phyloP scores from a whole-genome alignment of 2,113 vertebrate species.

The Nyctereutes procyonoides region DNA sequence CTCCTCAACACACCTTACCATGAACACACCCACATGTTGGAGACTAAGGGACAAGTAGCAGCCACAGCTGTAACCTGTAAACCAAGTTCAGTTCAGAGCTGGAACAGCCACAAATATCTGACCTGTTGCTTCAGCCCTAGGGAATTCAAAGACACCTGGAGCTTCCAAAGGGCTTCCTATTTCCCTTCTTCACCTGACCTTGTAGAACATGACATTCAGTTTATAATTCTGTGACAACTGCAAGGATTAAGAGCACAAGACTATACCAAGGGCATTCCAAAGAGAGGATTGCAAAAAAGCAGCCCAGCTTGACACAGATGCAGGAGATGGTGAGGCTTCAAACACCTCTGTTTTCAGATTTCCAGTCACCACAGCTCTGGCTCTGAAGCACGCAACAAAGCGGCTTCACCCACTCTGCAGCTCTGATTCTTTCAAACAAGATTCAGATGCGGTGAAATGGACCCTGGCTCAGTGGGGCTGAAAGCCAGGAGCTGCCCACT shows the following conservation, averaged over 20 bases:
- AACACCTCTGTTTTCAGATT: not conserved
- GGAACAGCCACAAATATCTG: not conserved
- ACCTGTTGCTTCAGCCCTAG: not conserved
- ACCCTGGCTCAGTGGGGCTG: not conserved
- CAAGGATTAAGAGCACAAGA: slow-evolving; percentile 10
- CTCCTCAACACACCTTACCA: not conserved
- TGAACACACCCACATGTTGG: not conserved
- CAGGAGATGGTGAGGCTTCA: not conserved
- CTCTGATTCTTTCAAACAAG: not conserved
- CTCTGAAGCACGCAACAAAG: not conserved
- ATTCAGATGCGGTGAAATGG: not conserved
- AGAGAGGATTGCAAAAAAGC: not conserved
- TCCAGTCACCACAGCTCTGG: not conserved
- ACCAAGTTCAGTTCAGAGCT: not conserved
- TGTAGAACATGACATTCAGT: not conserved
- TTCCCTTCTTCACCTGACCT: not conserved
- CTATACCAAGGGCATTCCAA: not conserved
- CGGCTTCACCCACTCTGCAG: not conserved
- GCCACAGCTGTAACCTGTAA: not conserved
- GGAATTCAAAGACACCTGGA: not conserved
- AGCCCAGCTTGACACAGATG: not conserved
- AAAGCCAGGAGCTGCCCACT: not conserved
- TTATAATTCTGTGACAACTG: not conserved
- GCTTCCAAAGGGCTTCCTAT: not conserved
- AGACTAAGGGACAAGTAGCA: not conserved